Evolutionary conservation across 2,888 invertebrate species (phyloP).

Genomic region (Alviniconcha strummeri): DNA sequence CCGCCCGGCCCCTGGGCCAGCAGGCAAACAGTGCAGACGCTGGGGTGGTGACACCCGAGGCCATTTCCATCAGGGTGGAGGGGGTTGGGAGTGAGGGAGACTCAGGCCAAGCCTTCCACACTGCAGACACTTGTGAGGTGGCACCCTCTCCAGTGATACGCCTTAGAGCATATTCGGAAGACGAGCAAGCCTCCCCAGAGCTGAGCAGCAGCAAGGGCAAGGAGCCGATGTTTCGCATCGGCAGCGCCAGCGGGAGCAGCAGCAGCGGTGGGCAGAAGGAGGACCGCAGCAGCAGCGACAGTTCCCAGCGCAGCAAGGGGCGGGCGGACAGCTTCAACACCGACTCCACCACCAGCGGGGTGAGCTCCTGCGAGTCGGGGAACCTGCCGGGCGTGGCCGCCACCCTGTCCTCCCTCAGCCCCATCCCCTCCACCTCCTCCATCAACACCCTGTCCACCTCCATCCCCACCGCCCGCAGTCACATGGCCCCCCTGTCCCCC

Average conservation of each 20-base stretch:
- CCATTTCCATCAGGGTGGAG: neutral
- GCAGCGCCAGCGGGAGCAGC: conserved; percentile 29
- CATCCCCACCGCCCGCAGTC: neutral
- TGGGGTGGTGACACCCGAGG: conserved; percentile 26
- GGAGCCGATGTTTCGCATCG: conserved; percentile 16
- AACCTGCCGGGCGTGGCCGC: conserved; percentile 40
- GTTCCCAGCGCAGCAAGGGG: conserved; percentile 73
- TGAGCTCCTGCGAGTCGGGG: conserved; percentile 86
- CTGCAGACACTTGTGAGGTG: conserved; percentile 32
- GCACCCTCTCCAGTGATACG: conserved; percentile 41
- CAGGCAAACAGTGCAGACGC: conserved; percentile 9
- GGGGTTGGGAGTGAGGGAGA: neutral
- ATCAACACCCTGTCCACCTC: conserved; percentile 46
- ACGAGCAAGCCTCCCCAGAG: conserved; percentile 37
- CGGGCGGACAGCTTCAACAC: conserved; percentile 78
- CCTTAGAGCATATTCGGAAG: conserved; percentile 34
- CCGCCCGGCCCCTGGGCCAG: neutral
- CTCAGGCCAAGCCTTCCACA: neutral
- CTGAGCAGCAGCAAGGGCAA: conserved; percentile 34
- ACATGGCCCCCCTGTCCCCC: conserved; percentile 17
- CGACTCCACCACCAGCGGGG: conserved; percentile 86
- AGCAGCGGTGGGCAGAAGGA: conserved; percentile 33
- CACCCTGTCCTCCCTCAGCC: conserved; percentile 80
- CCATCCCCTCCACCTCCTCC: conserved; percentile 88
- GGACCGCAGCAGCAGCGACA: conserved; percentile 65